Base-by-base conservation (phyloP, 2,888 invertebrate genomes). In the Harpalus rufipes region DNA sequence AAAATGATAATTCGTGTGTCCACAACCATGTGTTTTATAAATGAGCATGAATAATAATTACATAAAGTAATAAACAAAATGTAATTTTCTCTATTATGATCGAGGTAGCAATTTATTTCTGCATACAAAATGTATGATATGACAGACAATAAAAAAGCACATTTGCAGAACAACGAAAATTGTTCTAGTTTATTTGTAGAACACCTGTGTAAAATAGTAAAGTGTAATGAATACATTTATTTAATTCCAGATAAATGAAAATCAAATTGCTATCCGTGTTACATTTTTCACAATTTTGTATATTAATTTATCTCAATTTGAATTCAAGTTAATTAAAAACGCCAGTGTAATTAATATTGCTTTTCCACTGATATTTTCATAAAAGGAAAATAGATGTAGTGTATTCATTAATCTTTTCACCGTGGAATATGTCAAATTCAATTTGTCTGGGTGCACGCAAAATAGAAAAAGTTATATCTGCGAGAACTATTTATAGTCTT, bases 301-400 rank as follows among this genome's bases (percentile, higher is more conserved):
- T 78, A 58, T 78, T 78, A 78, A 78, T 78, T 78, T 78, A 78
- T 78, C 78, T 78, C 78, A 78, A 78, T 78, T 58, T 78, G 58
- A 78, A 78, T 78, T 58, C 58, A 58, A 58, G 78, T 78, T 78
- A 78, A 78, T 78, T 74, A 58, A 78, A 56, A 32, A 78, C 56
- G 58, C 78, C n/a, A 58, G 78, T 58, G 78, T 78, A 78, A 78
- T 78, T 78, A 78, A 78, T 78, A 58, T 78, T 78, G 78, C 78
- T 78, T 78, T 58, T 78, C 76, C 58, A 58, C 78, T 78, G 58
- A 58, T 56, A 78, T 78, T 78, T 78, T 76, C 58, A 78, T 58
- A 25, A 78, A 78, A 78, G 58, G 76, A 56, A 74, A 74, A 74
- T 74, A 74, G 44, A 51, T 74, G 51, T 74, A 74, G 56, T n/a